These are phyloP conservation scores for Drosophila lowei DNA, from an alignment of 1,140 invertebrate genomes.

Conservation along the genomic window DNA sequence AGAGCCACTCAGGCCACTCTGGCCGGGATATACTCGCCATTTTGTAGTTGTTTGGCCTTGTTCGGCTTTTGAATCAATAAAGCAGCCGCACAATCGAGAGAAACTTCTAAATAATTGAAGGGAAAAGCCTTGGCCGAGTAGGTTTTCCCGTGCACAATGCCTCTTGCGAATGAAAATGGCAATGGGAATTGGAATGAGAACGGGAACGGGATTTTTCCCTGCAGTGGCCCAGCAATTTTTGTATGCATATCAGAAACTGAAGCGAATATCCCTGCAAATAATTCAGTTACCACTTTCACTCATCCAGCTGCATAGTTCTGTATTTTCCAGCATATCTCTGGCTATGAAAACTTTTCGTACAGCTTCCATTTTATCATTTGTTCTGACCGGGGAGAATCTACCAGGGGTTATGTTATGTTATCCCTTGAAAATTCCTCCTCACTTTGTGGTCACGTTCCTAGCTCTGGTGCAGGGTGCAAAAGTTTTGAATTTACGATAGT, in stretches of 20 bases:
- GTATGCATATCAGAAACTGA: constrained; percentile 1
- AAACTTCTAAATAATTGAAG: constrained; percentile 45
- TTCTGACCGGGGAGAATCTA: constrained; percentile 25
- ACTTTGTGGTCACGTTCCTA: constrained; percentile 43
- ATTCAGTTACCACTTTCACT: constrained; percentile 39
- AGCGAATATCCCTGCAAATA: constrained; percentile 26
- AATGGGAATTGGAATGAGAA: no score
- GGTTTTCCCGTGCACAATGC: neutral
- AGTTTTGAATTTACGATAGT: constrained; percentile 58
- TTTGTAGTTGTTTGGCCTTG: constrained; percentile 58
- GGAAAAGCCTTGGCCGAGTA: constrained; percentile 8
- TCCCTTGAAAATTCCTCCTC: constrained; percentile 17
- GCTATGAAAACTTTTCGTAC: constrained; percentile 23
- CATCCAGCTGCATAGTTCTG: constrained; percentile 15
- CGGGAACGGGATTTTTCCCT: no score
- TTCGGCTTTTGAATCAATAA: constrained; percentile 70
- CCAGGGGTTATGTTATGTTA: neutral
- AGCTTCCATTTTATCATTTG: constrained; percentile 47
- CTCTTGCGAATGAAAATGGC: no score
- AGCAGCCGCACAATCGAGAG: constrained; percentile 47
- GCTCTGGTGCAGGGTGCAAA: constrained; percentile 23
- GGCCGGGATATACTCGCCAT: constrained; percentile 51
- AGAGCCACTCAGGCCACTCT: constrained; percentile 23
- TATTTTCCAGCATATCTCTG: constrained; percentile 32
- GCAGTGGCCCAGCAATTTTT: neutral